A percentile compares a stretch with the other conserved stretches of the same genome.
Conservation (phyloP, 2,888 invertebrate species). For the Onchidella celtica region DNA sequence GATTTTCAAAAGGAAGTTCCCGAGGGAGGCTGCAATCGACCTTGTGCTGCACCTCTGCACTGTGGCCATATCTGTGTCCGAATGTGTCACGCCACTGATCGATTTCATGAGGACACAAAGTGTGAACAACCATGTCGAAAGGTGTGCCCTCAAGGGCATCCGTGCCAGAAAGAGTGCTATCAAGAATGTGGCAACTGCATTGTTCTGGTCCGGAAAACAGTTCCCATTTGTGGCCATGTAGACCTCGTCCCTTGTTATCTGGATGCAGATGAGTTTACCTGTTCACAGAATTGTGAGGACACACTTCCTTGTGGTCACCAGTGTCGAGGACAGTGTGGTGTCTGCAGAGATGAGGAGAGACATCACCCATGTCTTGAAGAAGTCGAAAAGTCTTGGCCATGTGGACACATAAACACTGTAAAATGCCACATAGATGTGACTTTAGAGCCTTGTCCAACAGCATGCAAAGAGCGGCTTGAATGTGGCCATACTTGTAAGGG, state of each 20-base stretch:
- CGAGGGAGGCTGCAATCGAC: slow-evolving; percentile 66
- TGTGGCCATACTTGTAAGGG: slow-evolving; percentile 48
- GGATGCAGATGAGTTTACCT: slow-evolving; percentile 58
- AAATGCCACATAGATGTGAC: slow-evolving; percentile 32
- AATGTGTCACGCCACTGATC: slow-evolving; percentile 61
- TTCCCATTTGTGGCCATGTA: slow-evolving; percentile 71
- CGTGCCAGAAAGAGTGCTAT: slow-evolving; percentile 80
- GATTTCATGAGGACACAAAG: slow-evolving; percentile 20
- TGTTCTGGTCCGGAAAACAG: slow-evolving; percentile 58
- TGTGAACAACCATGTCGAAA: slow-evolving; percentile 54
- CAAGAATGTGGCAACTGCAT: slow-evolving; percentile 78
- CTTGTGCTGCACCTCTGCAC: slow-evolving; percentile 58
- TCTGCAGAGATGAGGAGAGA: slow-evolving; percentile 45
- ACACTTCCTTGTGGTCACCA: slow-evolving; percentile 63
- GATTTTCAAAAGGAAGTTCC: slow-evolving; percentile 61
- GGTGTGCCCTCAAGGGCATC: slow-evolving; percentile 57
- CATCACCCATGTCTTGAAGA: slow-evolving; percentile 39
- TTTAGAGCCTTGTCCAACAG: slow-evolving; percentile 36
- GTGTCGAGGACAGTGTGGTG: slow-evolving; percentile 46
- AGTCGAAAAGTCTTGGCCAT: slow-evolving; percentile 25
- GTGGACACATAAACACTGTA: slow-evolving; percentile 25
- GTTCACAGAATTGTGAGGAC: slow-evolving; percentile 62
- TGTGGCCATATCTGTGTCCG: slow-evolving; percentile 70
- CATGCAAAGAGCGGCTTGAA: slow-evolving; percentile 31
- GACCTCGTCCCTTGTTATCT: slow-evolving; percentile 65